Evolutionary conservation across 2,113 vertebrate genomes (phyloP).

Genomic region (Microcebus lehilahytsara): DNA sequence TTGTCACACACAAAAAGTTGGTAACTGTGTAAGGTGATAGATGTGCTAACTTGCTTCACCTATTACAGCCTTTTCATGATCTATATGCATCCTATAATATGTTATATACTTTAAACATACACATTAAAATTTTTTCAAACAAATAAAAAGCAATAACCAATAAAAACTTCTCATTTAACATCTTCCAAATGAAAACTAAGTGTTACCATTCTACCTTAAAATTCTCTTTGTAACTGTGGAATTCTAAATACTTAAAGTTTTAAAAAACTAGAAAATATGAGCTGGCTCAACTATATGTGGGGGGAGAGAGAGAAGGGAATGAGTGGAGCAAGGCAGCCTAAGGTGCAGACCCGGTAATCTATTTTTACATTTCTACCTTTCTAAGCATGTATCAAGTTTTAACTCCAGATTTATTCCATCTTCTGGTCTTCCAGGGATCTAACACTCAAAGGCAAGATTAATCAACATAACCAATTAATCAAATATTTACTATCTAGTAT

Average conservation of each 20-base stretch:
- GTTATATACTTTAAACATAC: not conserved
- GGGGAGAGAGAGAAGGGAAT: not conserved
- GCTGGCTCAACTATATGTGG: not conserved
- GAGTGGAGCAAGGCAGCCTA: not conserved
- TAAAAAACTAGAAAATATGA: constrained; percentile 8
- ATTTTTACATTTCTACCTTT: constrained; percentile 11
- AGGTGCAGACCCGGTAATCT: not conserved
- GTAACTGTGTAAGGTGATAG: not conserved
- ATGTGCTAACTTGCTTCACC: not conserved
- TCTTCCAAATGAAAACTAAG: constrained; percentile 72
- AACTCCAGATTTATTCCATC: constrained; percentile 14
- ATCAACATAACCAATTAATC: constrained; percentile 30
- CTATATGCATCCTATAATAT: not conserved
- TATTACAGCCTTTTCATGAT: not conserved
- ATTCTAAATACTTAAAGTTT: not conserved
- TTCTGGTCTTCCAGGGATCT: not conserved
- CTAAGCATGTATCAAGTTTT: not conserved
- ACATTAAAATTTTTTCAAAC: not conserved
- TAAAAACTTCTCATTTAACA: constrained; percentile 70
- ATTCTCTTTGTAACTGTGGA: not conserved
- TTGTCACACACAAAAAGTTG: not conserved
- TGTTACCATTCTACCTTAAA: not conserved
- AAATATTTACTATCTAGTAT: constrained; percentile 8
- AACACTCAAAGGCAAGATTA: constrained; percentile 19
- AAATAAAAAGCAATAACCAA: constrained; percentile 54